Evolutionary conservation across 2,113 vertebrate species (phyloP).

Genomic region (Trachemys scripta): DNA sequence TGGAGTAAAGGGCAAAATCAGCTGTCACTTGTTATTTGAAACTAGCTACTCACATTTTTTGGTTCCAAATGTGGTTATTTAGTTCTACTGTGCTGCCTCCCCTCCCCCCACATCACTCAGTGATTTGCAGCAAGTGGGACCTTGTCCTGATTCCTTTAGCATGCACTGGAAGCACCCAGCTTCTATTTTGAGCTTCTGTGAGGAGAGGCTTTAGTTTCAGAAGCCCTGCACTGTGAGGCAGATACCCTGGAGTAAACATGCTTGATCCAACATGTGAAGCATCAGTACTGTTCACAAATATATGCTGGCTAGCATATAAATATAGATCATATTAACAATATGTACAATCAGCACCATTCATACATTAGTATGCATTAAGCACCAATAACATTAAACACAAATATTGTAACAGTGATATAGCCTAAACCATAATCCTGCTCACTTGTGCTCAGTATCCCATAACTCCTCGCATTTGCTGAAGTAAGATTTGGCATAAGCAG

Average conservation of each 20-base stretch:
- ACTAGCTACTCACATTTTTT: not conserved
- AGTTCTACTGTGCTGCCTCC: not conserved
- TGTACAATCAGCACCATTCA: not conserved
- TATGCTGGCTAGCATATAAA: not conserved
- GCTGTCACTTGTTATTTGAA: not conserved
- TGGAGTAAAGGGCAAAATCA: not conserved
- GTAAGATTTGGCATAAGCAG: not conserved
- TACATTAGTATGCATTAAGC: not conserved
- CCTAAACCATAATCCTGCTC: not conserved
- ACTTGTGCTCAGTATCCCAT: not conserved
- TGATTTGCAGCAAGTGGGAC: not conserved
- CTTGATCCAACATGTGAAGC: accelerated
- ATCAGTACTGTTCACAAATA: not conserved
- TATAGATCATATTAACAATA: not conserved
- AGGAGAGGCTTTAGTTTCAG: not conserved
- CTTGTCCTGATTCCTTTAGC: not conserved
- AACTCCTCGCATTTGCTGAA: not conserved
- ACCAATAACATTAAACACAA: not conserved
- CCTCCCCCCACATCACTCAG: not conserved
- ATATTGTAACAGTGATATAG: not conserved
- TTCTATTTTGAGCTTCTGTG: not conserved
- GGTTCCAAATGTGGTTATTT: not conserved
- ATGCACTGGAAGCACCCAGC: accelerated
- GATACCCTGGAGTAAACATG: not conserved
- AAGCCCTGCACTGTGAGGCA: not conserved